phyloP scores from a whole-genome alignment of 2,797 vertebrate genomes.

The Hyperoplus immaculatus region DNA sequence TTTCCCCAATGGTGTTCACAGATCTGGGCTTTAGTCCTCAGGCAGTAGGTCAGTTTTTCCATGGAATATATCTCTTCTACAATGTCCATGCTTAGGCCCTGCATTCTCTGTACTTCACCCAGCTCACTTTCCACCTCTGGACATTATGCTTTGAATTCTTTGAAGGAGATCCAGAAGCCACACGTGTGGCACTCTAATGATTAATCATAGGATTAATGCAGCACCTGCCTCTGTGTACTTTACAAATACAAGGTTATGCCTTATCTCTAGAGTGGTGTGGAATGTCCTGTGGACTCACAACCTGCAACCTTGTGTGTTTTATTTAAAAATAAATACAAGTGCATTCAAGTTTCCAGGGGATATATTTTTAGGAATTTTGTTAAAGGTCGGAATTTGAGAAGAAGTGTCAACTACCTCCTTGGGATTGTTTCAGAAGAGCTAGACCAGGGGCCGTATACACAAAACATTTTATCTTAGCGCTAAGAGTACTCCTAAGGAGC shows the following conservation, averaged over 20 bases:
- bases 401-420: constrained; percentile 43
- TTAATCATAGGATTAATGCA: constrained; percentile 41
- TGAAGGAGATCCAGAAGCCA: background rate
- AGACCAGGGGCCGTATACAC: constrained; percentile 1
- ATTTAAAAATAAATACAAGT: background rate
- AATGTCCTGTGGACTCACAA: background rate
- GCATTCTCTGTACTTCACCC: background rate
- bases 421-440: constrained; percentile 53
- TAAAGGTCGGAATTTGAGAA: constrained; percentile 19
- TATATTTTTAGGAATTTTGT: background rate
- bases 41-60: too few relatives aligned
- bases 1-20: too few relatives aligned
- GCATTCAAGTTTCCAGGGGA: background rate
- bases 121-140: background rate
- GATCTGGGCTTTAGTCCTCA: too few relatives aligned
- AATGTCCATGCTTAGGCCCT: background rate
- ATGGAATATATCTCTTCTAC: too few relatives aligned
- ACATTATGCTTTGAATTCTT: background rate
- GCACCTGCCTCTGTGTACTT: constrained; percentile 17
- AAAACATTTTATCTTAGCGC: too few relatives aligned
- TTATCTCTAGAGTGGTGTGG: constrained; percentile 6
- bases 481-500: too few relatives aligned
- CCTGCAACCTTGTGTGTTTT: background rate
- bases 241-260: constrained; percentile 11
- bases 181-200: constrained; percentile 33